These are phyloP conservation scores for Rhinoraja longicauda DNA, from an alignment of 2,797 vertebrate species.

Conservation along the genomic window DNA sequence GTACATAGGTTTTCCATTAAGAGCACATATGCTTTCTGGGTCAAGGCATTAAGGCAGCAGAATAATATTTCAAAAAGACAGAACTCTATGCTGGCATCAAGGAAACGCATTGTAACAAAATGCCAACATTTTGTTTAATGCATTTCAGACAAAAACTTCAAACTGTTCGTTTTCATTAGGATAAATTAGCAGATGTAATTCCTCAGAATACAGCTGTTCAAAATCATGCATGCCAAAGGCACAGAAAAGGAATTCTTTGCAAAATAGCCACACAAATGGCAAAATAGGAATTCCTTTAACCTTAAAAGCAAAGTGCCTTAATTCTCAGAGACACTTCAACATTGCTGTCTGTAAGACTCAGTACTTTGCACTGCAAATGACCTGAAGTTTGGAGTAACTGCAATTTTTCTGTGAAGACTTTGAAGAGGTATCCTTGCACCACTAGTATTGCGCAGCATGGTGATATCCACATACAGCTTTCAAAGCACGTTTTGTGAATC, in stretches of 20 bases:
- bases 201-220: constrained; percentile 50
- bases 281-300: neutral
- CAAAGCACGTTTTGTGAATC: neutral
- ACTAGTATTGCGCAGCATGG: no score
- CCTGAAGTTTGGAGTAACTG: no score
- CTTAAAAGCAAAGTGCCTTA: neutral
- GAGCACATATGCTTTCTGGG: constrained; percentile 46
- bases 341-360: neutral
- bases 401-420: neutral
- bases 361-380: neutral
- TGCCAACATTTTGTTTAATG: constrained; percentile 54
- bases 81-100: constrained; percentile 47
- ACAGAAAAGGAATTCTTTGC: constrained; percentile 40
- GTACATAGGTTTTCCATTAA: constrained; percentile 28
- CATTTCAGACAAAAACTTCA: constrained; percentile 54
- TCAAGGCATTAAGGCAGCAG: constrained; percentile 47
- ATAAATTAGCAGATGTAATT: constrained; percentile 61
- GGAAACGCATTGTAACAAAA: constrained; percentile 42
- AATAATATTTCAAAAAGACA: constrained; percentile 52
- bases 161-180: constrained; percentile 48
- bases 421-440: neutral
- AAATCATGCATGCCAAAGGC: constrained; percentile 39
- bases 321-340: neutral
- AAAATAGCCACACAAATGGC: neutral
- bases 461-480: neutral